phyloP scores from a whole-genome alignment of 2,797 vertebrate species.

The Holocentrus rufus region DNA sequence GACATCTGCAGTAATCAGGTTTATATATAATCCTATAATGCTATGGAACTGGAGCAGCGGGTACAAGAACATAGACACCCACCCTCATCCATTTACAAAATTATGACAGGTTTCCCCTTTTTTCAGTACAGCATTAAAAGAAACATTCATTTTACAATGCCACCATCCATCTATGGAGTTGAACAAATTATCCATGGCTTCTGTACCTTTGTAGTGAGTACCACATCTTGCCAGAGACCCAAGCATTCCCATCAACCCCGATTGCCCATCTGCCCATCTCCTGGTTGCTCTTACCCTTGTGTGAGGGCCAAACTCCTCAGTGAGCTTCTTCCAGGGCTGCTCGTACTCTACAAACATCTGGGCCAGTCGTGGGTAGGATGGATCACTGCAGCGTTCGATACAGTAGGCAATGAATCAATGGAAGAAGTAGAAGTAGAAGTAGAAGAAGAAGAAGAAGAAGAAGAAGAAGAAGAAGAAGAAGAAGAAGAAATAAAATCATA shows the following conservation, averaged over 20 bases:
- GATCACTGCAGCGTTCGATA: conserved; percentile 81
- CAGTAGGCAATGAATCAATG: conserved; percentile 15
- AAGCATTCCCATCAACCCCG: neutral
- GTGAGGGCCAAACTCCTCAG: conserved; percentile 93
- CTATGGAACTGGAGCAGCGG: no score
- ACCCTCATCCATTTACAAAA: no score
- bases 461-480: neutral
- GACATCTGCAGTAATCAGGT: no score
- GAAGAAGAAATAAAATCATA: neutral
- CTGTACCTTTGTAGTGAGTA: neutral
- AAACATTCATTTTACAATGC: no score
- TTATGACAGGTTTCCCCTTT: no score
- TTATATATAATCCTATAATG: no score
- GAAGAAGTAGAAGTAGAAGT: neutral
- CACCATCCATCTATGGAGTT: no score
- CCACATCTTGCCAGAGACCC: neutral
- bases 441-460: neutral
- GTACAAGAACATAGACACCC: no score
- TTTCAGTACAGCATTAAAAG: no score
- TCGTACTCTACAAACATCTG: conserved; percentile 96
- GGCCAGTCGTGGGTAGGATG: conserved; percentile 88
- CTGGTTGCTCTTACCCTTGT: conserved; percentile 81
- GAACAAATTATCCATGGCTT: no score
- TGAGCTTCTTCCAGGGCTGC: conserved; percentile 91
- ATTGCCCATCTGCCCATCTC: no score